Evolutionary conservation across 2,113 vertebrate genomes (phyloP).

Genomic region (Origma solitaria): DNA sequence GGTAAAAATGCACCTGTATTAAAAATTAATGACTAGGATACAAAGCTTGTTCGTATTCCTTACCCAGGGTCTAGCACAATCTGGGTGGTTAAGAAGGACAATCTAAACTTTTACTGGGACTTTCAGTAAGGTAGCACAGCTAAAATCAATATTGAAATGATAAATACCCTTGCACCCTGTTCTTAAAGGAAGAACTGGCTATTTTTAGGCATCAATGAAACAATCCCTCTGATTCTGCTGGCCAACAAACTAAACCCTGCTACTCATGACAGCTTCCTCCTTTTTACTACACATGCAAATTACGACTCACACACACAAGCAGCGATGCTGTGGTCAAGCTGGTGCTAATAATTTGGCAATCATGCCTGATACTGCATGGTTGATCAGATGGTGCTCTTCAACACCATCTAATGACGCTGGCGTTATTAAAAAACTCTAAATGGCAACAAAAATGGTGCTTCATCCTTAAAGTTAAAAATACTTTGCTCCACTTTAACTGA

Average conservation of each 20-base stretch:
- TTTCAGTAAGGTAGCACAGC: background rate
- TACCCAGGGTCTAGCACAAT: background rate
- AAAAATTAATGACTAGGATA: background rate
- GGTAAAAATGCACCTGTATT: background rate
- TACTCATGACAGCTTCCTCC: background rate
- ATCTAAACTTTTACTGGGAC: background rate
- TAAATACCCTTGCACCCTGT: background rate
- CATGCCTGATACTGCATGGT: background rate
- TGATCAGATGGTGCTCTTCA: background rate
- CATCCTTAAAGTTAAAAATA: background rate
- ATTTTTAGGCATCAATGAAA: background rate
- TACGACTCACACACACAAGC: background rate
- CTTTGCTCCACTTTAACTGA: background rate
- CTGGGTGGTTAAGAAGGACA: background rate
- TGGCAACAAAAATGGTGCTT: background rate
- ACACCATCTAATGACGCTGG: background rate
- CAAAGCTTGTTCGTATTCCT: background rate
- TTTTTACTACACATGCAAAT: background rate
- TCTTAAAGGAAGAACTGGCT: background rate
- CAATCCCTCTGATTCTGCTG: background rate
- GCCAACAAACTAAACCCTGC: background rate
- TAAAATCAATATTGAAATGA: background rate
- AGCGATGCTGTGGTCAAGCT: background rate
- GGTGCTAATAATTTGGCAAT: background rate
- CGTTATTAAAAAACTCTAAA: background rate